These are phyloP conservation scores for Spilogale gracilis DNA, from an alignment of 2,113 vertebrate genomes.

Conservation along the genomic window DNA sequence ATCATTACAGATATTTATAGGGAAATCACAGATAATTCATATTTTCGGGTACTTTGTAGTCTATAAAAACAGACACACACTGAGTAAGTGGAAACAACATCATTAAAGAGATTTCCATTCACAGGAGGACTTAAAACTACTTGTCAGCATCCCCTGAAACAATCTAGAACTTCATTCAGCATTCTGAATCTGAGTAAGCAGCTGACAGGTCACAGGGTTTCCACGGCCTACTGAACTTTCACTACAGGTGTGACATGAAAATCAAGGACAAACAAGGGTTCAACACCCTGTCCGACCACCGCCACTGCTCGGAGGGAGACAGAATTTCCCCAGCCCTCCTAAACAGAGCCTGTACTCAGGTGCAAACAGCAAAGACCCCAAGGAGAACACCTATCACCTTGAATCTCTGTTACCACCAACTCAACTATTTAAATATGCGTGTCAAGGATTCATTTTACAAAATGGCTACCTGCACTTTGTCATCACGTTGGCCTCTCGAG, in stretches of 20 bases:
- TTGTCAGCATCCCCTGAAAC: conserved; percentile 74
- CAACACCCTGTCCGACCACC: not conserved
- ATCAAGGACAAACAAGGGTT: conserved; percentile 31
- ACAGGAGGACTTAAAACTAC: not conserved
- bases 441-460: not conserved
- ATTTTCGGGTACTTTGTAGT: conserved; percentile 51
- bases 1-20: conserved; percentile 20
- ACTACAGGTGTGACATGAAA: conserved; percentile 15
- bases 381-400: not conserved
- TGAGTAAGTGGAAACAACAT: conserved; percentile 82
- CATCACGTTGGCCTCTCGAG: not conserved
- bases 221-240: conserved; percentile 78
- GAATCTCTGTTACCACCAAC: not conserved
- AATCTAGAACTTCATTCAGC: conserved; percentile 69
- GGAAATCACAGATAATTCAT: conserved; percentile 67
- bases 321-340: not conserved
- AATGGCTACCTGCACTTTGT: not conserved
- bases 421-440: not conserved
- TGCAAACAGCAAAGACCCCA: not conserved
- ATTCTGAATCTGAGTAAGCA: conserved; percentile 80
- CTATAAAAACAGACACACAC: conserved; percentile 66
- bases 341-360: not conserved
- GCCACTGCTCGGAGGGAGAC: not conserved
- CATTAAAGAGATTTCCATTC: conserved; percentile 76
- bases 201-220: conserved; percentile 46